Base-by-base conservation (phyloP, 2,113 vertebrate species). In the Manacus vitellinus region DNA sequence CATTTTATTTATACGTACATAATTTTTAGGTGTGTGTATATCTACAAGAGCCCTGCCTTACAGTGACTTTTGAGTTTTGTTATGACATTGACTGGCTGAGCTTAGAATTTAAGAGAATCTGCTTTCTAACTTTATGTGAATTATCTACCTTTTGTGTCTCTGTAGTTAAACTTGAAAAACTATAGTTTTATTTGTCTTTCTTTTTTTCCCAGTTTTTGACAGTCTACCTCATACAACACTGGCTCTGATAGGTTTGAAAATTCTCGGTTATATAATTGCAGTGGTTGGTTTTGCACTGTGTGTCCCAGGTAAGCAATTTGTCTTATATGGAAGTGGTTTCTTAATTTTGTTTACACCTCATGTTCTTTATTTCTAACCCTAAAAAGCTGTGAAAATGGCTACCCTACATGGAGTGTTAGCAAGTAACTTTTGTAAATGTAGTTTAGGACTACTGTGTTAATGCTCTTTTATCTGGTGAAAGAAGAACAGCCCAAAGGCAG, bases 281-380 rank as follows among this genome's bases (percentile, higher is more conserved):
- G 43, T 98, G 65, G 95, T 96, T 82, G 98, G 98, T 89, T 93
- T 98, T 79, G 96, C 93, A 81, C 86, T 98, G 35, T 98, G 95
- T 89, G 66, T 98, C 59, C 46, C 95, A 95, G 98, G 98, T 98
- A 95, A 97, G 97, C n/a, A 68, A 49, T 62, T 43, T 8, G 4
- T 41, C 16, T 55, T 41, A 58, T 83, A 4, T 54, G 21, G 24
- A 87, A 61, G 18, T 55, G 10, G 30, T 59, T 23, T 87, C 81
- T 92, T 51, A 30, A 20, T 52, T 51, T 86, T 24, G 9, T 28
- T 61, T 77, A 0, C 31, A 9, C 8, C 30, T 44, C 33, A 20
- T 47, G 24, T 85, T 39, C 14, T 91, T 73, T 47, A 51, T 88
- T 88, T 75, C 27, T 85, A 41, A 74, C 43, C 3, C 5, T 39